Base-by-base conservation (phyloP, 1,140 invertebrate genomes). In the Neotoxoptera formosana region DNA sequence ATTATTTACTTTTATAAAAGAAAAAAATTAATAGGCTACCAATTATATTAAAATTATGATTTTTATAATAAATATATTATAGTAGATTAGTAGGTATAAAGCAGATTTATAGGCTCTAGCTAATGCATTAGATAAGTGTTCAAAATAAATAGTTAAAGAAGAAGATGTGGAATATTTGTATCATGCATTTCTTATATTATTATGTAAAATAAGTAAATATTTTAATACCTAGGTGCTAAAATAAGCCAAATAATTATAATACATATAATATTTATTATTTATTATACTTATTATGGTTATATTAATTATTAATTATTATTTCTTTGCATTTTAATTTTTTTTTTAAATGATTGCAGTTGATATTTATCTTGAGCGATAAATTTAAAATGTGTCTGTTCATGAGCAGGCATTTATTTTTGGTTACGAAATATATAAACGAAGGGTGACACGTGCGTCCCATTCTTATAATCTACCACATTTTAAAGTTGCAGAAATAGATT, bases 351-450 rank as follows among this genome's bases (percentile, higher is more conserved):
- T 36, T 56, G 34, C 34, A 89, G 21, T 56, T 41, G 34, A 41
- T 2, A 30, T 89, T 56, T 41, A 51, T 30, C 53, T 41, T 21
- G 25, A 67, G 53, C 30, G 89, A 90, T 60, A n/a, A 47, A 60
- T 90, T n/a, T 90, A 47, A 45, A 30, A 90, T 67, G 36, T 45
- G 53, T 90, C 53, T 90, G 34, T 45, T 7, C 9, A 20, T 60
- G 25, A 45, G 36, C 56, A 67, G 41, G 25, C 36, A 90, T 90
- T 90, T 90, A 90, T 90, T 90, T 90, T 90, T 90, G 89, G 89
- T 67, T 67, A 45, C 17, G 14, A 90, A 67, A 90, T 45, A 25
- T 90, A 36, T 53, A 67, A 90, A 45, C 56, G 53, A 48, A 90
- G 89, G 89, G 89, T 90, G 89, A 67, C 89, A 67, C 30, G 56